Base-by-base conservation (phyloP, 2,888 invertebrate genomes). In the Ganaspis brasiliensis region DNA sequence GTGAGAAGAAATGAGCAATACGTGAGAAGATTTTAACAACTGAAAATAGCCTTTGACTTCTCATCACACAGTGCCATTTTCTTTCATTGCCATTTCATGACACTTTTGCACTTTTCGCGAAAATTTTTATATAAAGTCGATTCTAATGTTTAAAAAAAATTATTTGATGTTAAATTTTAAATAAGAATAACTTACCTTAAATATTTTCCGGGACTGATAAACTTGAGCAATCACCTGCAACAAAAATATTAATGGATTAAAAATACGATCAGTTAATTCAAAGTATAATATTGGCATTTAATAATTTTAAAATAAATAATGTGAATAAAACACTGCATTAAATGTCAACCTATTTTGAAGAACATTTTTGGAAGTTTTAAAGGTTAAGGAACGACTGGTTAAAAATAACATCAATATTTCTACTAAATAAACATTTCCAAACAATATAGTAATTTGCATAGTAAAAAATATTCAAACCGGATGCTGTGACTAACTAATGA, bases 401-500 rank as follows among this genome's bases (percentile, higher is more conserved):
- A n/a, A n/a, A n/a, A n/a, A n/a, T n/a, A n/a, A n/a, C n/a, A n/a
- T n/a, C n/a, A n/a, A n/a, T n/a, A n/a, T n/a, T n/a, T n/a, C 9
- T 40, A 8, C 1, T n/a, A n/a, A 63, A 37, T 35, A 40, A 37
- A 21, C 16, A 21, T 37, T 63, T 63, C 21, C 21, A 37, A 10
- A 21, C 63, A 63, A 40, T 40, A 14, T 40, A 14, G 19, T 2
- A 21, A 40, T 63, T 40, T 63, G 40, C 37, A 63, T 63, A 37
- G 8, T 40, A 63, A 63, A 8, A 24, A 63, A 37, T 52, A 52
- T 52, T 73, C 75, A 55, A 52, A 16, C 73, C 78, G 80, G 78
- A 78, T 78, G 78, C 73, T 73, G 67, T 40, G 63, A 63, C 63
- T 63, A 40, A 63, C 40, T 63, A 63, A 63, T 63, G 37, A 63